These are phyloP conservation scores for Chlorospingus semifuscus DNA, from an alignment of 2,797 vertebrate genomes.

Conservation along the genomic window DNA sequence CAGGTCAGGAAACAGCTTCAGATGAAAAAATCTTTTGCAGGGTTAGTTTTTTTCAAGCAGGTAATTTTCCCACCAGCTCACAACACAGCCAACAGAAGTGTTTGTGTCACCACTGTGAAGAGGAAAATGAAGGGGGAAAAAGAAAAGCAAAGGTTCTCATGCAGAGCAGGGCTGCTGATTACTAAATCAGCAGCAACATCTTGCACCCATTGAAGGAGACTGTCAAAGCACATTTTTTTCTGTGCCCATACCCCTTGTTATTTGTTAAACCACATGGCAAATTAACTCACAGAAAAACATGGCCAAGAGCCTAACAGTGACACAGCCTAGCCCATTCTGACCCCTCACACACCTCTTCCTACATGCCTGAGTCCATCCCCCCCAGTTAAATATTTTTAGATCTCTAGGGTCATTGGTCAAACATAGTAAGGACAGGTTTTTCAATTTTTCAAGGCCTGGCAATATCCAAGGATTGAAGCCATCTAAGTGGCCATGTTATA, in stretches of 20 bases:
- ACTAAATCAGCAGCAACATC: background rate
- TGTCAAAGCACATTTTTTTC: background rate
- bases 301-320: background rate
- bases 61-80: slow-evolving; percentile 14
- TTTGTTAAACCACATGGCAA: background rate
- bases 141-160: slow-evolving; percentile 53
- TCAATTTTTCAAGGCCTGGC: background rate
- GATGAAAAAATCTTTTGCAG: background rate
- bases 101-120: slow-evolving; percentile 22
- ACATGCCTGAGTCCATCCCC: background rate
- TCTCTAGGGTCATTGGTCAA: background rate
- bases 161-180: slow-evolving; percentile 35
- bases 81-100: slow-evolving; percentile 43
- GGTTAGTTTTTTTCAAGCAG: background rate
- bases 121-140: slow-evolving; percentile 24
- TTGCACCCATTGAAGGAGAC: background rate
- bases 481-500: background rate
- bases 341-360: background rate
- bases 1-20: background rate
- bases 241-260: background rate
- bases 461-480: background rate
- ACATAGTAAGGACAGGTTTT: background rate
- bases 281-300: background rate
- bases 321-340: background rate
- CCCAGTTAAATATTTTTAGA: background rate